Base-by-base conservation (phyloP, 2,888 invertebrate species). In the Eupithecia subfuscata region DNA sequence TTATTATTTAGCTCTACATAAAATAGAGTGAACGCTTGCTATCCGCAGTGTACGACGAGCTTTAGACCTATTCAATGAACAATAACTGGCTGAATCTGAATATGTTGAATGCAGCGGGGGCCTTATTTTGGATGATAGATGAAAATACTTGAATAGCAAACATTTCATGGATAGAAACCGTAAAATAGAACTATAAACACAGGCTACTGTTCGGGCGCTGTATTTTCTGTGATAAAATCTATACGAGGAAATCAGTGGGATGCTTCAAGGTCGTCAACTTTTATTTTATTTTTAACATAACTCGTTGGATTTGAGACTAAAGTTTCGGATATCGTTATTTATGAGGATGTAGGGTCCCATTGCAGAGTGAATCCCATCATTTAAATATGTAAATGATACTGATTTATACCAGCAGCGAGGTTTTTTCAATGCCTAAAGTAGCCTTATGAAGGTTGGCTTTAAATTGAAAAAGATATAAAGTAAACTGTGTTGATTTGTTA, bases 91-190 rank as follows among this genome's bases (percentile, higher is more conserved):
- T 60, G 60, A 60, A 60, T 60, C 22, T 5, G 56, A 65, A 65
- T 11, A 40, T 37, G 40, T n/a, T 40, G 67, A 68, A 40, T 75
- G 70, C 73, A 80, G 78, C 78, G 77, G 74, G 80, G 70, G 78
- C 77, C 79, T 80, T 80, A 79, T 75, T 74, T 76, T 75, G 73
- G 80, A 78, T 77, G 75, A 83, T 77, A 78, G 63, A 82, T 82
- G 79, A 78, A 80, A 79, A 80, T 73, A 74, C 75, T 73, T 70
- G 74, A 79, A 82, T 75, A 74, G 74, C 69, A 25, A 80, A 77
- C 74, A 77, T 80, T 77, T 79, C 74, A 74, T 77, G 37, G 37
- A 71, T 71, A 71, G 40, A 68, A 52, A 18, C 48, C 34, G 72
- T 73, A 70, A 60, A 70, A 72, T 75, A 40, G 30, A 65, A 60